These are phyloP conservation scores for Himalopsyche phryganea DNA, from an alignment of 1,140 invertebrate species.

Conservation along the genomic window DNA sequence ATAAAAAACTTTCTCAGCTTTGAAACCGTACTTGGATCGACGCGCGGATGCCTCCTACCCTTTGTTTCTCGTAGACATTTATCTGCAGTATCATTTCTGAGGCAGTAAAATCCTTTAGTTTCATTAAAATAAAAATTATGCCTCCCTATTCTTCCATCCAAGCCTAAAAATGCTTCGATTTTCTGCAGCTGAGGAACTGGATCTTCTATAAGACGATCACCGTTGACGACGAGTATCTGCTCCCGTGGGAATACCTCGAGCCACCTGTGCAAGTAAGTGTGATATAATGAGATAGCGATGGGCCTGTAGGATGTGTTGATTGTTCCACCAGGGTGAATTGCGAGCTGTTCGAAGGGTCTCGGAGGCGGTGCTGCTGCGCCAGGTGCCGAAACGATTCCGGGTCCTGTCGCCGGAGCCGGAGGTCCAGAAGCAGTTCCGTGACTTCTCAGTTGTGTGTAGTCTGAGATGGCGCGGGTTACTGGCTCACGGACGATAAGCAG, in stretches of 20 bases:
- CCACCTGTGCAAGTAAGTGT: constrained; percentile 79
- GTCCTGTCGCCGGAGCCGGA: constrained; percentile 45
- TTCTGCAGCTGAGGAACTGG: constrained; percentile 85
- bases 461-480: constrained; percentile 91
- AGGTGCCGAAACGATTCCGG: constrained; percentile 2
- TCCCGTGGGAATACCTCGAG: constrained; percentile 83
- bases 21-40: constrained; percentile 79
- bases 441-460: constrained; percentile 86
- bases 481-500: constrained; percentile 94
- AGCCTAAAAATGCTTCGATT: constrained; percentile 84
- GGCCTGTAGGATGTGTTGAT: constrained; percentile 79
- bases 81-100: constrained; percentile 79
- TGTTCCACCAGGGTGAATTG: constrained; percentile 72
- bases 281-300: constrained; percentile 81
- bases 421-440: constrained; percentile 66
- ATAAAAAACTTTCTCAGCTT: constrained; percentile 88
- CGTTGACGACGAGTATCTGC: constrained; percentile 92
- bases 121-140: constrained; percentile 96
- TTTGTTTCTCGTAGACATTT: constrained; percentile 94
- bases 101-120: constrained; percentile 95
- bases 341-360: constrained; percentile 77
- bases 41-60: constrained; percentile 86
- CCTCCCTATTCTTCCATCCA: constrained; percentile 66
- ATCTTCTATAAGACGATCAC: constrained; percentile 91
- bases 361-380: constrained; percentile 37